Evolutionary conservation across 2,888 invertebrate species (phyloP).

Genomic region (Bibio marci): DNA sequence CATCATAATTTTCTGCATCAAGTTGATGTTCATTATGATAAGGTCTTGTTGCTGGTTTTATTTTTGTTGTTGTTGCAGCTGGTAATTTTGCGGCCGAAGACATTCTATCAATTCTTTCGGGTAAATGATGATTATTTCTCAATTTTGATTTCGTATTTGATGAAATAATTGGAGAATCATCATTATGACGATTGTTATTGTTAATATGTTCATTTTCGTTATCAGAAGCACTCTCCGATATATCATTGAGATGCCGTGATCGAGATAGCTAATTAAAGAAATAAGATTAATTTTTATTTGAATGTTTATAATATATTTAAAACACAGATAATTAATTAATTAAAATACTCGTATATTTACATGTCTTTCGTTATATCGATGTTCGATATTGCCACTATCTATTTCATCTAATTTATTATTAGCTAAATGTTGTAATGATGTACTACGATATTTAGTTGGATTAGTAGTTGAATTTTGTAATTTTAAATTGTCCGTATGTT

Average conservation of each 20-base stretch:
- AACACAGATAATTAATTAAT: no score
- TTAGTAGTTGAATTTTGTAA: background rate
- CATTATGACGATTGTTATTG: constrained; percentile 4
- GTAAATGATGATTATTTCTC: constrained; percentile 2
- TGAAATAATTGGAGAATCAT: constrained; percentile 3
- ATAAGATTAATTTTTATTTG: background rate
- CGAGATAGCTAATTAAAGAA: constrained; percentile 20
- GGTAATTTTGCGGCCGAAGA: background rate
- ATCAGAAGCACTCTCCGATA: constrained; percentile 29
- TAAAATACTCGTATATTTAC: background rate
- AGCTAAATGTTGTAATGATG: constrained; percentile 26
- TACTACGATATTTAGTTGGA: constrained; percentile 15
- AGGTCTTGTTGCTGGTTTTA: background rate
- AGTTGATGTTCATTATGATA: no score
- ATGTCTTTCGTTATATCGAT: constrained; percentile 2
- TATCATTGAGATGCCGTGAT: constrained; percentile 31
- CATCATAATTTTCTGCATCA: background rate
- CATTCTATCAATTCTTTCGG: background rate
- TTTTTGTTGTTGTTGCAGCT: background rate
- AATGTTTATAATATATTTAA: no score
- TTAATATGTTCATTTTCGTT: constrained; percentile 16
- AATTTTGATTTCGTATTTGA: constrained; percentile 1
- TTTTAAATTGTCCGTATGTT: no score
- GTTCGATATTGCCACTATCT: background rate
- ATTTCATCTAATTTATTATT: constrained; percentile 15